phyloP scores from a whole-genome alignment of 2,113 vertebrate genomes.

The Suricata suricatta region DNA sequence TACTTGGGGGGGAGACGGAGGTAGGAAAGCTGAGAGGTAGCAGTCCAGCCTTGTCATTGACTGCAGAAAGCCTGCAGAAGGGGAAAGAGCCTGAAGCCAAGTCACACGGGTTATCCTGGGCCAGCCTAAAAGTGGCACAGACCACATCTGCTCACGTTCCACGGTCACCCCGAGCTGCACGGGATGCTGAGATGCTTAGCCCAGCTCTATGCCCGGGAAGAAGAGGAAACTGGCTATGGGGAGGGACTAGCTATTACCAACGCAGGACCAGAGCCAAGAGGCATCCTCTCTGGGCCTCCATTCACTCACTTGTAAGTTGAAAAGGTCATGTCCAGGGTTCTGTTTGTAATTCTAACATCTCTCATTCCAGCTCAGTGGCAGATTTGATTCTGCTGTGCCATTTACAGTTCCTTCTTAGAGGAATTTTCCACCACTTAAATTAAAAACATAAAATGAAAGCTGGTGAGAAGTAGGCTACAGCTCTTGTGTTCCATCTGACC shows the following conservation, averaged over 20 bases:
- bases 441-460: not conserved
- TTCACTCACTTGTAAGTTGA: not conserved
- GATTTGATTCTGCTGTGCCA: not conserved
- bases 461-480: not conserved
- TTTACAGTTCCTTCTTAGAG: not conserved
- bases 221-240: not conserved
- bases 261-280: not conserved
- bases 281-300: not conserved
- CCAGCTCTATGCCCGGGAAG: not conserved
- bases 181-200: not conserved
- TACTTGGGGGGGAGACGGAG: not conserved
- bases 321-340: not conserved
- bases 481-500: not conserved
- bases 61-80: not conserved
- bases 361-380: not conserved
- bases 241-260: not conserved
- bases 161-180: not conserved
- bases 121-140: not conserved
- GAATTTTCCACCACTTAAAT: not conserved
- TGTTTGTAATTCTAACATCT: not conserved
- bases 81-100: not conserved
- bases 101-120: too few relatives aligned
- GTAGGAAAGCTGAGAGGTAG: not conserved
- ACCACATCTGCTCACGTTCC: not conserved
- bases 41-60: not conserved